Evolutionary conservation across 2,888 invertebrate genomes (phyloP).

Genomic region (Orthosia gothica): DNA sequence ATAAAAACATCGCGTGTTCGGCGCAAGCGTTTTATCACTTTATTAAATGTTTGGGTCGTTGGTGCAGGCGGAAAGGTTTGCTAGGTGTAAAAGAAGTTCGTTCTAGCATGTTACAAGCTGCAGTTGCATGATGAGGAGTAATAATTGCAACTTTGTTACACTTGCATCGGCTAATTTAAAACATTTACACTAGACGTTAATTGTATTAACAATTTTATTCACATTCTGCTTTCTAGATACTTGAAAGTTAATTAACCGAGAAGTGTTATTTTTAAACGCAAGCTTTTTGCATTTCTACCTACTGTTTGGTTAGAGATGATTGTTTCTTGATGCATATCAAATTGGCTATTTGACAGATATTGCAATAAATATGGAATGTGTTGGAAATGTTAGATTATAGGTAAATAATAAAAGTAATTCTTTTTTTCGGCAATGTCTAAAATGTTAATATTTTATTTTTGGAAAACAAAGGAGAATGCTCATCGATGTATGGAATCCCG

Average conservation of each 20-base stretch:
- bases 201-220: conserved; percentile 44
- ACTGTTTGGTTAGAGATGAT: not conserved
- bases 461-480: too few relatives aligned
- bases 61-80: conserved; percentile 71
- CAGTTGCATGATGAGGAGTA: conserved; percentile 72
- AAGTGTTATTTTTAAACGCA: conserved; percentile 1
- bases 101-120: conserved; percentile 67
- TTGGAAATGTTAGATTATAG: too few relatives aligned
- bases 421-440: too few relatives aligned
- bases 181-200: conserved; percentile 62
- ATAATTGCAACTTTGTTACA: conserved; percentile 72
- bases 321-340: not conserved
- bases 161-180: conserved; percentile 64
- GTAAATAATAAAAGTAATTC: too few relatives aligned
- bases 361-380: too few relatives aligned
- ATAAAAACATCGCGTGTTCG: conserved; percentile 85
- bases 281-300: not conserved
- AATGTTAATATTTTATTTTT: too few relatives aligned
- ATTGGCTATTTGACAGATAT: too few relatives aligned
- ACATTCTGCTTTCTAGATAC: conserved; percentile 20
- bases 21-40: conserved; percentile 85
- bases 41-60: conserved; percentile 84
- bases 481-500: too few relatives aligned
- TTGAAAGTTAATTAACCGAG: conserved; percentile 14
- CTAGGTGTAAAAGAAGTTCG: conserved; percentile 73